Evolutionary conservation across 2,113 vertebrate species (phyloP), one percentile per base, ranked within the genome.

Genomic region (Epinephelus lanceolatus): DNA sequence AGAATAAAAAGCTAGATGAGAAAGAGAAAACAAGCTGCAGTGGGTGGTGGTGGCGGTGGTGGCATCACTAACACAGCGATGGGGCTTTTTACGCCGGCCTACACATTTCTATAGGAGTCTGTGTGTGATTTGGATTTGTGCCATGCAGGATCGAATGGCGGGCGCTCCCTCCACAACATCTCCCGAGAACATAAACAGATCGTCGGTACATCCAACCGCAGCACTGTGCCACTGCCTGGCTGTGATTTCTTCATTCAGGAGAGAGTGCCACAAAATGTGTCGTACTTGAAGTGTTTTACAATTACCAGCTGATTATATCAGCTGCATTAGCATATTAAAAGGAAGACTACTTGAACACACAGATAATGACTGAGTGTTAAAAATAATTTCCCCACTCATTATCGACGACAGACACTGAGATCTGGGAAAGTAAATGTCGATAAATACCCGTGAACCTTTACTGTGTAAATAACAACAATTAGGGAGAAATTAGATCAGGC

Each of bases 271-370:
- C 80, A 53, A 87, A 93, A 86, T 83, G 90, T 88, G 94, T 92
- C 78, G 83, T 77, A 91, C 92, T 93, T 85, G 30, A 92, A 93
- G 94, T 91, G 94, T 91, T 92, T 90, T 72, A 93, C 91, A 94
- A 95, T 95, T 95, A 94, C 91, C 81, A 88, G 78, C 85, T 88
- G 88, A 94, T 95, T 86, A 86, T 90, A 94, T 95, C 93, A 86
- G 88, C 86, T 0, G 71, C 90, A 94, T 94, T 95, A 93, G 89
- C 93, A 95, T 94, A 94, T 93, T 93, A 92, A 94, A 94, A 92
- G 91, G 86, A 92, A 93, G 92, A 86, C 81, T 90, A 91, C 92
- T 93, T 88, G 85, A 93, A 93, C 87, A 90, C 86, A 76, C 78
- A 84, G 92, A 92, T 93, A 94, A 94, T 94, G 93, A 93, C 86